Evolutionary conservation across 1,140 invertebrate genomes (phyloP).

Genomic region (Diploscapter pachys): DNA sequence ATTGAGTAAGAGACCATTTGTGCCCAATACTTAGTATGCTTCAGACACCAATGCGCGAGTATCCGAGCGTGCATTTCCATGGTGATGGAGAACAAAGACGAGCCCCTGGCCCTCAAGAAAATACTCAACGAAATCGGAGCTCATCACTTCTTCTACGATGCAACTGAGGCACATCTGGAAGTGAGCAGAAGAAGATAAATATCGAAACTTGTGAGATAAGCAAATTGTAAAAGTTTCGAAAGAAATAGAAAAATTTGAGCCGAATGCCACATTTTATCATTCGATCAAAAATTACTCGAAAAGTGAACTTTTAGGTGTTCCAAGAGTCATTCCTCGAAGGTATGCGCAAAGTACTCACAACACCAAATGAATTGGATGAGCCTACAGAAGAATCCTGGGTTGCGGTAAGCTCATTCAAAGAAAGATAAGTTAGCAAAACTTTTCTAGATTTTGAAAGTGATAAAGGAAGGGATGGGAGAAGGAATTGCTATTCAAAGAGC

Average conservation of each 20-base stretch:
- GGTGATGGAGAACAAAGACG: constrained; percentile 58
- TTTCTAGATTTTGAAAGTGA: constrained; percentile 33
- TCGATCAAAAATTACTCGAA: background rate
- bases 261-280: background rate
- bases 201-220: background rate
- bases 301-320: constrained; percentile 42
- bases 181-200: constrained; percentile 19
- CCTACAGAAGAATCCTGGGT: constrained; percentile 46
- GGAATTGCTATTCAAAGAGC: constrained; percentile 50
- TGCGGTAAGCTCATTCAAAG: background rate
- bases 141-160: constrained; percentile 58
- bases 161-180: constrained; percentile 53
- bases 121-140: constrained; percentile 52
- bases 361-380: constrained; percentile 42
- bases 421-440: constrained; percentile 12
- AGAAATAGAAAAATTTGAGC: background rate
- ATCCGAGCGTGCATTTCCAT: constrained; percentile 54
- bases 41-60: constrained; percentile 48
- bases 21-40: constrained; percentile 9
- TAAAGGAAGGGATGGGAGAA: constrained; percentile 41
- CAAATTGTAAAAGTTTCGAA: background rate
- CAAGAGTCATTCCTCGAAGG: constrained; percentile 49
- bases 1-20: too few relatives aligned
- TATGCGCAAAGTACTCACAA: constrained; percentile 39
- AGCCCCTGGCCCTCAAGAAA: constrained; percentile 37